Evolutionary conservation across 2,888 invertebrate species (phyloP).

Genomic region (Pristionchus mayeri): DNA sequence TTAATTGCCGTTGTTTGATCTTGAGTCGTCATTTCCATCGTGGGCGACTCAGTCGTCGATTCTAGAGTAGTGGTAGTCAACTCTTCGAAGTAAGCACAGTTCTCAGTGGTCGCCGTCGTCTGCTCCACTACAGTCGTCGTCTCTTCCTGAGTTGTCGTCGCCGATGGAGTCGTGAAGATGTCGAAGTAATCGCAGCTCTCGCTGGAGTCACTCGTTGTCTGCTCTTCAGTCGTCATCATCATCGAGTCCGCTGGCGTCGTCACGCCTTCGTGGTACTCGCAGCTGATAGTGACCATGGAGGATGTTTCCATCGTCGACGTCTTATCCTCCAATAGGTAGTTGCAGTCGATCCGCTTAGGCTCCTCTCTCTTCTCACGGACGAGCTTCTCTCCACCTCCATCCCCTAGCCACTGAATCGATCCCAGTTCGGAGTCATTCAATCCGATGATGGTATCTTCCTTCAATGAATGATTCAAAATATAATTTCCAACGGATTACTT

Average conservation of each 20-base stretch:
- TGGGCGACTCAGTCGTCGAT: background rate
- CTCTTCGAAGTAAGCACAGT: background rate
- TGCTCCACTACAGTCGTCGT: background rate
- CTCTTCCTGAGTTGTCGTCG: background rate
- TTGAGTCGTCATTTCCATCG: background rate
- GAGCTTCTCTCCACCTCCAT: background rate
- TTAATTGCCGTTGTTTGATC: no score
- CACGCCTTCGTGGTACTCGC: background rate
- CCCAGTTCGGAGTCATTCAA: background rate
- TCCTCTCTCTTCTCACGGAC: background rate
- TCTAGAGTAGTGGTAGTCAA: background rate
- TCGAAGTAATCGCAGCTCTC: no score
- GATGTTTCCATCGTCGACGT: no score
- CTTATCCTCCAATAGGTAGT: no score
- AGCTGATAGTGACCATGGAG: background rate
- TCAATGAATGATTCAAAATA: background rate
- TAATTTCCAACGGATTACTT: background rate
- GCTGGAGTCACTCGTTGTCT: slow-evolving; percentile 20
- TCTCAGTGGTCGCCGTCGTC: background rate
- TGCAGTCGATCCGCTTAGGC: background rate
- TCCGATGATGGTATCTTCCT: background rate
- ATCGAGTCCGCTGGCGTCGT: no score
- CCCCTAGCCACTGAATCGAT: background rate
- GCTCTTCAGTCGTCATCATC: background rate
- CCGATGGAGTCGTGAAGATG: no score